Percentiles rank a stretch among this genome's conserved stretches.
phyloP scores from a whole-genome alignment of 2,888 invertebrate genomes.

The Tryphoninae sp. region DNA sequence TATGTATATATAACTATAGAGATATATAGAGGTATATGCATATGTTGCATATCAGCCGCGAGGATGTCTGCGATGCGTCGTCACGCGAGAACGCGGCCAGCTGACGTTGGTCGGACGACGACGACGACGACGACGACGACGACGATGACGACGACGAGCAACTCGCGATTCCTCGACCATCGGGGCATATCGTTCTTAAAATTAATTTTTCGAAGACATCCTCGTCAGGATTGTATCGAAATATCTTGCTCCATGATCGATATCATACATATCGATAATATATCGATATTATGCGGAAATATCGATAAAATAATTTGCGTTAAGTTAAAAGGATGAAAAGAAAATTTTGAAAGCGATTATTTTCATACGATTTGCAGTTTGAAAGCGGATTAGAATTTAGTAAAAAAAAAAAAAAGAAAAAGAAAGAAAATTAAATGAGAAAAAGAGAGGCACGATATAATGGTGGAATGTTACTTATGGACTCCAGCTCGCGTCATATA shows the following conservation, averaged over 20 bases:
- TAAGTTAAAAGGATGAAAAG: neutral
- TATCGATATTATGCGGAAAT: neutral
- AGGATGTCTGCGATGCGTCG: slow-evolving; percentile 71
- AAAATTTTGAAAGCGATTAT: no score
- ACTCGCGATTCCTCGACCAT: slow-evolving; percentile 33
- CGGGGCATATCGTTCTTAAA: neutral
- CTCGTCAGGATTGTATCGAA: neutral
- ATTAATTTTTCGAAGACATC: neutral
- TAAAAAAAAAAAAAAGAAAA: neutral
- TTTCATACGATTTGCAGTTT: no score
- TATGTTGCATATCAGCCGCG: slow-evolving; percentile 11
- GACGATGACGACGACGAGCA: neutral
- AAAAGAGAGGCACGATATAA: neutral
- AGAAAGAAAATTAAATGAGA: neutral
- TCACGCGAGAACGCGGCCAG: slow-evolving; percentile 78
- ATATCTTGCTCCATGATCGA: neutral
- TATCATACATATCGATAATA: neutral
- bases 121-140: neutral
- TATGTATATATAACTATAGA: neutral
- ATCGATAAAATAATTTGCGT: neutral
- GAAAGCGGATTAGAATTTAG: neutral
- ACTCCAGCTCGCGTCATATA: slow-evolving; percentile 17
- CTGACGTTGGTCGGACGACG: slow-evolving; percentile 72
- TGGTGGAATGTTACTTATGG: slow-evolving; percentile 15
- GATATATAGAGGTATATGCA: neutral